A percentile compares a stretch with the other conserved stretches of the same genome.
These are phyloP conservation scores for Aptenodytes patagonicus DNA, from an alignment of 2,113 vertebrate species.

Conservation along the genomic window DNA sequence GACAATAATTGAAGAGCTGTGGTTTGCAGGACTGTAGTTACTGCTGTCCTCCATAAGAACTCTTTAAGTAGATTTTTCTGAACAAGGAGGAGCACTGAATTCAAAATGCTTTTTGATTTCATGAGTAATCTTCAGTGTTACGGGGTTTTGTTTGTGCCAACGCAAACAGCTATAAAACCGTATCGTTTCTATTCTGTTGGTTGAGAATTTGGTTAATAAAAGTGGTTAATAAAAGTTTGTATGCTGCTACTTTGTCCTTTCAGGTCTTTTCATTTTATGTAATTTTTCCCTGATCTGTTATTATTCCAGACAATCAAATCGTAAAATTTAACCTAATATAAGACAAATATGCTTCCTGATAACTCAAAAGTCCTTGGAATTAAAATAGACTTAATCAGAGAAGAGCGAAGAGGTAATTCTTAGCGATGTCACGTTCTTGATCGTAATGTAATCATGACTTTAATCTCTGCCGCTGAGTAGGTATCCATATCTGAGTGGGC, in stretches of 20 bases:
- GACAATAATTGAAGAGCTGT: rapidly evolving
- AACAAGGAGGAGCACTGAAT: not conserved
- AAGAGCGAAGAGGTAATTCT: not conserved
- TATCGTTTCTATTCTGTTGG: not conserved
- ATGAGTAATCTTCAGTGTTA: rapidly evolving
- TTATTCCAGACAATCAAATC: not conserved
- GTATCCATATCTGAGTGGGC: rapidly evolving
- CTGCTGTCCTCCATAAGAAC: rapidly evolving
- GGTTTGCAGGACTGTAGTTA: not conserved
- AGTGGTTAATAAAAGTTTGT: not conserved
- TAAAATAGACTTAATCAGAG: not conserved
- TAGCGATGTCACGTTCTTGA: not conserved
- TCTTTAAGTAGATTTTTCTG: rapidly evolving
- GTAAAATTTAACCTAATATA: not conserved
- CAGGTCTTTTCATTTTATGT: not conserved
- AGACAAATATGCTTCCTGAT: not conserved
- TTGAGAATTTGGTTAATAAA: not conserved
- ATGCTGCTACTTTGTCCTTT: not conserved
- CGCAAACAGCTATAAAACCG: not conserved
- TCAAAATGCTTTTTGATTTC: not conserved
- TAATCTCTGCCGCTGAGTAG: not conserved
- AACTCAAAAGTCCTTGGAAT: not conserved
- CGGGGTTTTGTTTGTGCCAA: not conserved
- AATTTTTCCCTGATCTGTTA: not conserved
- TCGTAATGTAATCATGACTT: rapidly evolving